Evolutionary conservation across 2,888 invertebrate genomes (phyloP).

Genomic region (Scelioninae gen. 1): DNA sequence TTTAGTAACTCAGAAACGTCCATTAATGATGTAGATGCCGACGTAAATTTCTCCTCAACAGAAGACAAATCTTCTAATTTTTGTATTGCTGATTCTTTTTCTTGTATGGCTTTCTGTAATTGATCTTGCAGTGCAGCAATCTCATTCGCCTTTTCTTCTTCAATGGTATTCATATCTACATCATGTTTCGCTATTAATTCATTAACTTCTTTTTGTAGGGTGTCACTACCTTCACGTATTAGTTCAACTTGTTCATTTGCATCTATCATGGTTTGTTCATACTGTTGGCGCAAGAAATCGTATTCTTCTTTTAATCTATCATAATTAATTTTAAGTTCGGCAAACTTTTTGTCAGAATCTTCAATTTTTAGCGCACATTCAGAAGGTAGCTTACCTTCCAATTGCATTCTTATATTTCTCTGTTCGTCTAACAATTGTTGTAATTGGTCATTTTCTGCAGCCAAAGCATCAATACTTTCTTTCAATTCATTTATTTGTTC

Average conservation of each 20-base stretch:
- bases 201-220: constrained; percentile 72
- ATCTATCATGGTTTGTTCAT: constrained; percentile 77
- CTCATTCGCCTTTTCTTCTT: constrained; percentile 54
- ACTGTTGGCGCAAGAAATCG: constrained; percentile 73
- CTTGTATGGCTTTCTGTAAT: constrained; percentile 63
- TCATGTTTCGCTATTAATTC: constrained; percentile 74
- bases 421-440: constrained; percentile 86
- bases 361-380: constrained; percentile 73
- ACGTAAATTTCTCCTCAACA: constrained; percentile 79
- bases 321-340: constrained; percentile 70
- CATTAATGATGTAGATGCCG: constrained; percentile 72
- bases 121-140: constrained; percentile 69
- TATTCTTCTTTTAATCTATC: constrained; percentile 76
- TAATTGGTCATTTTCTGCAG: constrained; percentile 87
- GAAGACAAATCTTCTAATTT: constrained; percentile 83
- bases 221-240: constrained; percentile 74
- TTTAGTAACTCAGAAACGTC: constrained; percentile 79
- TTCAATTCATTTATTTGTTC: constrained; percentile 85
- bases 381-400: constrained; percentile 67
- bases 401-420: constrained; percentile 79
- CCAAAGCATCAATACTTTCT: constrained; percentile 86
- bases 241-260: constrained; percentile 76
- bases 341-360: constrained; percentile 73
- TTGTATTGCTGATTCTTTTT: constrained; percentile 79
- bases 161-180: constrained; percentile 63